These are phyloP conservation scores for Eledone cirrhosa DNA, from an alignment of 2,888 invertebrate species.

Conservation along the genomic window DNA sequence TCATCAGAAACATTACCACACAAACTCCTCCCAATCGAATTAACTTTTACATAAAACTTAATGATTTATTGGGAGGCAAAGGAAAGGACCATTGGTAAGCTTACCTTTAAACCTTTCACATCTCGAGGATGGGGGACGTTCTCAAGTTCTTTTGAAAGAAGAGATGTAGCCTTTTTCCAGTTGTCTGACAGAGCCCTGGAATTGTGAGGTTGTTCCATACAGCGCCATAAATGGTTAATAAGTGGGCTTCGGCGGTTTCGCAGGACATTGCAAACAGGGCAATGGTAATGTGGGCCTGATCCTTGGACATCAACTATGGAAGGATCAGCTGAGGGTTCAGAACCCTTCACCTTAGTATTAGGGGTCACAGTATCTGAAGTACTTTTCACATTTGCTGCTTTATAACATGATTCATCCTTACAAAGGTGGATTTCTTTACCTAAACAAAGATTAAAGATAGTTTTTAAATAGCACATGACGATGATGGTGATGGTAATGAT, in stretches of 20 bases:
- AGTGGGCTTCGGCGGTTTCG: conserved; percentile 43
- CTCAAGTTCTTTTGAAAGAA: not conserved
- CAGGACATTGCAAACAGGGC: conserved; percentile 43
- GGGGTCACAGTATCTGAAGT: not conserved
- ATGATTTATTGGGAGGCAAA: too few species aligned
- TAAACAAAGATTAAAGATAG: not conserved
- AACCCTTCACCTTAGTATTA: not conserved
- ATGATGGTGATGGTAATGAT: too few species aligned
- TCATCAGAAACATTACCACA: too few species aligned
- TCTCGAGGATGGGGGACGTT: conserved; percentile 14
- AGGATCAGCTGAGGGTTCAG: not conserved
- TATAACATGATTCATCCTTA: conserved; percentile 18
- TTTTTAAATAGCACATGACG: too few species aligned
- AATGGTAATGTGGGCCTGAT: conserved; percentile 47
- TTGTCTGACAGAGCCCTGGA: not conserved
- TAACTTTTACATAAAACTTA: too few species aligned
- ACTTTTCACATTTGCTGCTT: not conserved
- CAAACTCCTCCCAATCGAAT: too few species aligned
- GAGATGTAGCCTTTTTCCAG: not conserved
- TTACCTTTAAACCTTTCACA: conserved; percentile 25
- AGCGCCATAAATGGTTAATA: conserved; percentile 52
- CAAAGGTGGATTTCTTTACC: conserved; percentile 9
- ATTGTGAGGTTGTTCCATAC: conserved; percentile 37
- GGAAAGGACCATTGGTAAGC: too few species aligned
- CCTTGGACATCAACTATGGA: not conserved